Evolutionary conservation across 2,888 invertebrate genomes (phyloP).

Genomic region (Xanthostigma xanthostigma): DNA sequence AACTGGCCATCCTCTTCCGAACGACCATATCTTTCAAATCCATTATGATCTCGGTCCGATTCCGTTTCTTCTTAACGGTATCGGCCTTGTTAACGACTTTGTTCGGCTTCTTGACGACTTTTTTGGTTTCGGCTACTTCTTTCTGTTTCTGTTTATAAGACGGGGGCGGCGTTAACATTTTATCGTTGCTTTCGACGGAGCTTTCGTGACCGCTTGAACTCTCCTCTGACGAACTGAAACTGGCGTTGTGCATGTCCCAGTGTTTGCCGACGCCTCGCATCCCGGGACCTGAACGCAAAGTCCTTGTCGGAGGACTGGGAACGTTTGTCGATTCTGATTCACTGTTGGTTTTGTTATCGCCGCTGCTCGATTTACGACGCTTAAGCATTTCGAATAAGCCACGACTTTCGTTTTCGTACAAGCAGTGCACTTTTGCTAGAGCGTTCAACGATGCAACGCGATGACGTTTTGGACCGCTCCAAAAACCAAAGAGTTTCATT

Average conservation of each 20-base stretch:
- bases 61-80: conserved; percentile 36
- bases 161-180: conserved; percentile 18
- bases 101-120: conserved; percentile 31
- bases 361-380: conserved; percentile 36
- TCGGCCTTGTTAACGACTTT: conserved; percentile 20
- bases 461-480: conserved; percentile 66
- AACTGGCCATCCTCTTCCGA: conserved; percentile 78
- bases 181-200: conserved; percentile 18
- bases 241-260: conserved; percentile 65
- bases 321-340: conserved; percentile 23
- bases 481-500: conserved; percentile 49
- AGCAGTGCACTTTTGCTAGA: conserved; percentile 75
- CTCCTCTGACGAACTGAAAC: conserved; percentile 32
- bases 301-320: conserved; percentile 29
- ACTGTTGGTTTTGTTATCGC: conserved; percentile 33
- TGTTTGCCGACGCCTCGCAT: conserved; percentile 56
- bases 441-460: conserved; percentile 83
- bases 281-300: conserved; percentile 56
- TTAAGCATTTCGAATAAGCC: conserved; percentile 40
- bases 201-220: conserved; percentile 21
- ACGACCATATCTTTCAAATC: conserved; percentile 79
- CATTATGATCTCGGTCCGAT: conserved; percentile 50
- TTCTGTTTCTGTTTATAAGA: conserved; percentile 19
- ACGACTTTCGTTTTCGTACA: conserved; percentile 77
- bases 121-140: conserved; percentile 28